phyloP scores from a whole-genome alignment of 2,113 vertebrate species.

The Urocynchramus pylzowi region DNA sequence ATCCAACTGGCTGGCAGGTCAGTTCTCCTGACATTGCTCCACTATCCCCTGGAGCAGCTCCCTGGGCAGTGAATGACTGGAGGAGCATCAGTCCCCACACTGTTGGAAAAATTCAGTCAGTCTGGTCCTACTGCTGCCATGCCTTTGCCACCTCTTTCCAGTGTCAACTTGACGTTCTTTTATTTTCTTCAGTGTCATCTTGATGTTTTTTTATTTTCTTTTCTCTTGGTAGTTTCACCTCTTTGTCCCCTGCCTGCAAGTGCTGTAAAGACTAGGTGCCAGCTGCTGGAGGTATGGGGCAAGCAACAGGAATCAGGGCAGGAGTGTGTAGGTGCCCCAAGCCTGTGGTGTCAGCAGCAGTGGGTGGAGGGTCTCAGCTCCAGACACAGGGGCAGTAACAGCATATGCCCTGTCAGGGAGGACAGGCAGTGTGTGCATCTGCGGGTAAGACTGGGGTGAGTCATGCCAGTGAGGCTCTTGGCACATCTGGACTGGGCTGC shows the following conservation, averaged over 20 bases:
- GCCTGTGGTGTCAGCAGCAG: neutral
- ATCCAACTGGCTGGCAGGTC: neutral
- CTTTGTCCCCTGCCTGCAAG: neutral
- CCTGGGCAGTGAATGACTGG: accelerated
- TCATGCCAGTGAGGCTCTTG: neutral
- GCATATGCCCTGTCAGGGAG: accelerated
- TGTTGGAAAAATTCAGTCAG: neutral
- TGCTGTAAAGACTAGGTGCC: neutral
- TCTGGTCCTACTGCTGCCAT: neutral
- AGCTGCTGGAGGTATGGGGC: accelerated
- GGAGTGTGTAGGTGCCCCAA: accelerated
- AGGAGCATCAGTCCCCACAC: neutral
- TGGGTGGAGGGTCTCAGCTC: accelerated
- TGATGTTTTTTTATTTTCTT: neutral
- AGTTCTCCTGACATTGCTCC: accelerated
- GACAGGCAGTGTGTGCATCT: too few relatives aligned
- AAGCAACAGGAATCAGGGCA: neutral
- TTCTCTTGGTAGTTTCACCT: neutral
- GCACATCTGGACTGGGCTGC: neutral
- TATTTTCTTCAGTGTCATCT: too few relatives aligned
- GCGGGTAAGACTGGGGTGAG: accelerated
- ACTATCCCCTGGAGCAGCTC: neutral
- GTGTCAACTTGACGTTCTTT: neutral
- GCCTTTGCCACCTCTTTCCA: neutral
- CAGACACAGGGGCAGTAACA: neutral